These are phyloP conservation scores for Galaxias olidus DNA, from an alignment of 2,797 vertebrate genomes.

Conservation along the genomic window DNA sequence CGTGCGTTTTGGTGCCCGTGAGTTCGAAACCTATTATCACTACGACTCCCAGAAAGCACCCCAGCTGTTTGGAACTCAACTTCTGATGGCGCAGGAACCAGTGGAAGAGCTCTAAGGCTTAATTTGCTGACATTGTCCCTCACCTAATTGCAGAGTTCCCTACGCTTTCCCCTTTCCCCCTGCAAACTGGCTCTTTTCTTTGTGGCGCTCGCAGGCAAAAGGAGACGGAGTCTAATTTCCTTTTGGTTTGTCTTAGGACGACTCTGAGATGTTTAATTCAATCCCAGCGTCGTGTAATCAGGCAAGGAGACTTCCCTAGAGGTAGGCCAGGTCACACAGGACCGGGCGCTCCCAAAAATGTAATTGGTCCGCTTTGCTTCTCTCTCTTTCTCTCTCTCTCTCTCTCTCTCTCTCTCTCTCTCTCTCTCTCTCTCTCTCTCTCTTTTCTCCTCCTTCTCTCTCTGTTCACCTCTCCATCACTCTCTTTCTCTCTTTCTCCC, in stretches of 20 bases:
- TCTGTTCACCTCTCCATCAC: slow-evolving; percentile 44
- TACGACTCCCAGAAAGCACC: slow-evolving; percentile 45
- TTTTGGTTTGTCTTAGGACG: slow-evolving; percentile 91
- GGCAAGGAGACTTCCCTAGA: slow-evolving; percentile 89
- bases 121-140: slow-evolving; percentile 79
- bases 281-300: slow-evolving; percentile 99
- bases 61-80: slow-evolving; percentile 57
- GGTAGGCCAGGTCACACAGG: slow-evolving; percentile 87
- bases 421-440: slow-evolving; percentile 27
- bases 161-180: slow-evolving; percentile 23
- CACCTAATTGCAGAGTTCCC: slow-evolving; percentile 77
- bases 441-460: slow-evolving; percentile 12
- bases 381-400: slow-evolving; percentile 23
- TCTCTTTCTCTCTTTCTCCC: slow-evolving; percentile 9
- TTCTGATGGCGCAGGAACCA: slow-evolving; percentile 31
- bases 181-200: slow-evolving; percentile 54
- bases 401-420: slow-evolving; percentile 26
- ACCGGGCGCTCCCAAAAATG: slow-evolving; percentile 86
- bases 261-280: slow-evolving; percentile 98
- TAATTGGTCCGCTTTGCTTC: slow-evolving; percentile 82
- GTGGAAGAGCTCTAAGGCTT: slow-evolving; percentile 74
- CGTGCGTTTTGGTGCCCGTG: slow-evolving; percentile 4
- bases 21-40: slow-evolving; percentile 39
- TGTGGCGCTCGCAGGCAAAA: slow-evolving; percentile 80
- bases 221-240: slow-evolving; percentile 89